Conservation (phyloP, 2,113 vertebrate species). For the Cranoglanis bouderius region DNA sequence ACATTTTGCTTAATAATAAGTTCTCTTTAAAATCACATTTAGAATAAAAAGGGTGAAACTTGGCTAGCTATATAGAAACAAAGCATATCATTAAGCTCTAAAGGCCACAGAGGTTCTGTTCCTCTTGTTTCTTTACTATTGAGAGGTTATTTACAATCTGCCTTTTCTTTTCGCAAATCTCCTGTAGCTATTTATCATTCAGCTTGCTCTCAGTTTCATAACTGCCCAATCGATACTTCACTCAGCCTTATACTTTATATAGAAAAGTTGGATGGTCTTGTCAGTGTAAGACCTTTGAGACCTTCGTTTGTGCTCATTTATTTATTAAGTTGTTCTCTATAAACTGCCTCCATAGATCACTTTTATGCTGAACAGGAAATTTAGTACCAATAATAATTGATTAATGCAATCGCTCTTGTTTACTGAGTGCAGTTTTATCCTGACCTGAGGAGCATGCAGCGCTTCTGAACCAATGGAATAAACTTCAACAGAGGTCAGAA, state of each 20-base stretch:
- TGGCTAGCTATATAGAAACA: background rate
- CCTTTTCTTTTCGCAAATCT: background rate
- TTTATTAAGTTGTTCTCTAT: background rate
- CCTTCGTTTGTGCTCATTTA: background rate
- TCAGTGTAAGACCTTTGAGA: background rate
- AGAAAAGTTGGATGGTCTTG: background rate
- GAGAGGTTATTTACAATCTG: background rate
- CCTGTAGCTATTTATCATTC: background rate
- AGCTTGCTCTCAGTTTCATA: background rate
- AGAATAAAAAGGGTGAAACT: background rate
- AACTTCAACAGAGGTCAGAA: background rate
- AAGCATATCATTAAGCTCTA: background rate
- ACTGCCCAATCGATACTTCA: background rate
- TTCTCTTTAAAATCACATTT: conserved; percentile 6
- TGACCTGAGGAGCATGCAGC: background rate
- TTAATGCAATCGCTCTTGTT: background rate
- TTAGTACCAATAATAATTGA: background rate
- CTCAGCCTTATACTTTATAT: background rate
- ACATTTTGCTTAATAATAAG: background rate
- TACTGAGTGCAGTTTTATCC: background rate
- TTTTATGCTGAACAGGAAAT: background rate
- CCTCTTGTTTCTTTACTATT: background rate
- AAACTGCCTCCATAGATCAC: background rate
- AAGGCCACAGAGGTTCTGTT: background rate
- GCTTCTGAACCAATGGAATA: background rate